Percentiles rank a stretch among this genome's conserved stretches.
Conservation (phyloP, 2,797 vertebrate genomes). For the Hybognathus amarus region DNA sequence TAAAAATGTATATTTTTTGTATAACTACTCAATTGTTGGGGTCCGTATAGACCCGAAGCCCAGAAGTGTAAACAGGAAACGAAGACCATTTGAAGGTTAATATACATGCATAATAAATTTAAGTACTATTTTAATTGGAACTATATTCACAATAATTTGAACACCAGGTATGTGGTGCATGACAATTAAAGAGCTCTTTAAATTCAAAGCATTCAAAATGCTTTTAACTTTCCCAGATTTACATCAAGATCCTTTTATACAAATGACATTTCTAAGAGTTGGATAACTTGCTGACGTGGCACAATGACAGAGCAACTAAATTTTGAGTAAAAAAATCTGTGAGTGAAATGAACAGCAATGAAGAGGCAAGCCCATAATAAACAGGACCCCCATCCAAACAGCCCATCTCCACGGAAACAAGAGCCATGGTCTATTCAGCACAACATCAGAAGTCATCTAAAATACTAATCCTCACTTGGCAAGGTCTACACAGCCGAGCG, state of each 20-base stretch:
- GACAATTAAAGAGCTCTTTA: not conserved
- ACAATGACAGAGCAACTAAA: not conserved
- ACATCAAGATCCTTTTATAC: not conserved
- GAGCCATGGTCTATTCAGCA: conserved; percentile 67
- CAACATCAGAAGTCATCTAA: conserved; percentile 78
- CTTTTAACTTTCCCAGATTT: not conserved
- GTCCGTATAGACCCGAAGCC: no score
- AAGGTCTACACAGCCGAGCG: conserved; percentile 64
- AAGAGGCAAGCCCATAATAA: conserved; percentile 66
- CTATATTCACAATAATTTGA: not conserved
- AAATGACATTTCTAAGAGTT: not conserved
- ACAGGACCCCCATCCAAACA: conserved; percentile 64
- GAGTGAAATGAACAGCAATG: conserved; percentile 56
- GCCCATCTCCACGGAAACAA: conserved; percentile 68
- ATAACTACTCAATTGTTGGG: no score
- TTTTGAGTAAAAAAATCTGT: conserved; percentile 15
- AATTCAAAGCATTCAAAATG: not conserved
- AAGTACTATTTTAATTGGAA: not conserved
- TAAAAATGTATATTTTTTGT: no score
- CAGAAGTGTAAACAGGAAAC: no score
- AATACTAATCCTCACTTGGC: conserved; percentile 78
- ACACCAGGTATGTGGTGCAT: not conserved
- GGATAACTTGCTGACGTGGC: not conserved
- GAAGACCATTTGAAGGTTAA: not conserved
- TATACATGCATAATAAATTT: not conserved